Evolutionary conservation across 2,888 invertebrate genomes (phyloP).

Genomic region (Pogonocherus hispidulus): DNA sequence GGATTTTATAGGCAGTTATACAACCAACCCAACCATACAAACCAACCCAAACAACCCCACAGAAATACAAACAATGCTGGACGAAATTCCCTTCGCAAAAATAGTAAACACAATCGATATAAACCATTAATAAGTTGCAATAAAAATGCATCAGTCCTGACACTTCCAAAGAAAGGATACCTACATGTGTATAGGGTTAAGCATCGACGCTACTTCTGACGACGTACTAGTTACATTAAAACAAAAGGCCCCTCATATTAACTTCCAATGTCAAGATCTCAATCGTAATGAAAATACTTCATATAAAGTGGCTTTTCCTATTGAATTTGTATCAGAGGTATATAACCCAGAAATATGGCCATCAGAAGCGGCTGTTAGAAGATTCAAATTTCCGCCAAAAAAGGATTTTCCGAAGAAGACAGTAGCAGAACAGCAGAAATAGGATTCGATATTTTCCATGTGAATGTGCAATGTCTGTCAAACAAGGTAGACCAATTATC

Average conservation of each 20-base stretch:
- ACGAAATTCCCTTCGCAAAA: no score
- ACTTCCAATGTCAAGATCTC: neutral
- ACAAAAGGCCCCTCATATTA: neutral
- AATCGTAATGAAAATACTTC: neutral
- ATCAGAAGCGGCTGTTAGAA: neutral
- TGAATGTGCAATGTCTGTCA: no score
- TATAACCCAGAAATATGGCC: neutral
- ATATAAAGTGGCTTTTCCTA: neutral
- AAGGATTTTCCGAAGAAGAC: neutral
- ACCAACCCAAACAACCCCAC: no score
- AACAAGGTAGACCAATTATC: no score
- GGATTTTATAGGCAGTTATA: no score
- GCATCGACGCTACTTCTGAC: neutral
- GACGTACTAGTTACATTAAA: neutral
- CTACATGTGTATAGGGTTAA: neutral
- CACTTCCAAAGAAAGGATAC: neutral
- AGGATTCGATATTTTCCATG: no score
- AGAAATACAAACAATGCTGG: no score
- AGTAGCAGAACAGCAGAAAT: no score
- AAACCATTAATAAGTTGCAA: neutral
- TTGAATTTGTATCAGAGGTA: neutral
- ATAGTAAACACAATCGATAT: no score
- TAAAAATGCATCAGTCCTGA: neutral
- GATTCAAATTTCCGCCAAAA: neutral
- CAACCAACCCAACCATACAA: no score